phyloP scores from a whole-genome alignment of 2,797 vertebrate genomes.

The Diplodus puntazzo region DNA sequence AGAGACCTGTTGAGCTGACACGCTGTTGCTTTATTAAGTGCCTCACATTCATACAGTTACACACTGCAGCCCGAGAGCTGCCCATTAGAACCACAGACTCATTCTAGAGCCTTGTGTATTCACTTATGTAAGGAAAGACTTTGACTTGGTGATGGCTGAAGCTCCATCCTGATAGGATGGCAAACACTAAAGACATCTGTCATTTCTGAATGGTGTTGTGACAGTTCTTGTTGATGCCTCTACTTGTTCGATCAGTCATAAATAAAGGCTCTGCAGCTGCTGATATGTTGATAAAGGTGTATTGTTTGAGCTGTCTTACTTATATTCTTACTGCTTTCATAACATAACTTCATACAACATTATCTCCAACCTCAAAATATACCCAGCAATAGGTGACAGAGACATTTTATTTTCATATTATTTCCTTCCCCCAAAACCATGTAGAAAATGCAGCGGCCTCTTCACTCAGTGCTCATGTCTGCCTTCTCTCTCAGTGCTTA shows the following conservation, averaged over 20 bases:
- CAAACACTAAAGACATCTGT: background rate
- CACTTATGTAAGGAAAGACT: background rate
- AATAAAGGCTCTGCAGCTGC: background rate
- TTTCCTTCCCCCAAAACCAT: too few species aligned
- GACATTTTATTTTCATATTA: too few species aligned
- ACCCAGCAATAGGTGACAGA: background rate
- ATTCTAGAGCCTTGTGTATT: background rate
- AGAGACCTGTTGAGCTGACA: conserved; percentile 40
- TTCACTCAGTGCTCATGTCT: too few species aligned
- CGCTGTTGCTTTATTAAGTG: conserved; percentile 29
- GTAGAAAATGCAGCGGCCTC: too few species aligned
- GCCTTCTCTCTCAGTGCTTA: too few species aligned
- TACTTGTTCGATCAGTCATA: background rate
- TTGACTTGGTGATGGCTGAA: background rate
- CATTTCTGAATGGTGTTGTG: background rate
- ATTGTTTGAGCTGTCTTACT: conserved; percentile 6
- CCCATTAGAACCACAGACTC: background rate
- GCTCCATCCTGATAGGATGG: background rate
- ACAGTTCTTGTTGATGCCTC: background rate
- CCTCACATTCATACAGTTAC: background rate
- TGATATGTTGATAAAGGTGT: background rate
- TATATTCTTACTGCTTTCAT: conserved; percentile 2
- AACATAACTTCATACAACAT: background rate
- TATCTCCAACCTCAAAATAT: conserved; percentile 2
- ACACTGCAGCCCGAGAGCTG: background rate